Evolutionary conservation across 2,888 invertebrate genomes (phyloP), one percentile per base, ranked within the genome.

Genomic region (Eupithecia vulgata): DNA sequence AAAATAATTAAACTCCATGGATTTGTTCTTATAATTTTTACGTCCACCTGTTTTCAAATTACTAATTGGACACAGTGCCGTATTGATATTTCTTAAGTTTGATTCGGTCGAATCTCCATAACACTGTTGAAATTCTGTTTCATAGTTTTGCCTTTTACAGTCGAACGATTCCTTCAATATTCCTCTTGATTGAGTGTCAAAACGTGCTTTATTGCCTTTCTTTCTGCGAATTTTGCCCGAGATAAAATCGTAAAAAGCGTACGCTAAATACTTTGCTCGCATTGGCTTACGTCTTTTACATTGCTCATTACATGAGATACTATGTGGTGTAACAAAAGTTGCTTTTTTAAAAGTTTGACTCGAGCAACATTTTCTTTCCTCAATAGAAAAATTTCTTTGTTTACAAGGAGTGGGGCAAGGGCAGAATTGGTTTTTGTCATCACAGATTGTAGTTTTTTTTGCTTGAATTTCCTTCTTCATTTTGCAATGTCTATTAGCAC

Each of bases 1-100:
- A 37, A 64, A 64, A 64, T 64, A 64, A 13, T 15, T 64, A 64
- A 37, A 64, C 8, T 64, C 64, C 64, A 37, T 37, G 10, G 37
- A 37, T 64, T 64, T 64, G 12, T 37, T 64, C 37, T 13, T 52
- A 21, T 4, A 3, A 57, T 8, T 25, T 21, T 57, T 57, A 25
- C 13, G 7, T 25, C 25, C 3, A 5, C 13, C 57, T 25, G 57
- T 25, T 57, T 25, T 57, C 3, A 25, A 12, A 57, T 57, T 12
- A 57, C 13, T 12, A 13, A 57, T 57, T 57, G 10, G 57, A 25
- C 21, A 4, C 25, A 25, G 25, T 57, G 3, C 21, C 25, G 57
- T 12, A 25, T 21, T 21, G 21, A 52, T 52, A 12, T 52, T 52
- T 52, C 17, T 52, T 21, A 21, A 52, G 8, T 52, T 52, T 21